Evolutionary conservation across 2,888 invertebrate species (phyloP), one percentile per base, ranked within the genome.

Genomic region (Dryocosmus kuriphilus): DNA sequence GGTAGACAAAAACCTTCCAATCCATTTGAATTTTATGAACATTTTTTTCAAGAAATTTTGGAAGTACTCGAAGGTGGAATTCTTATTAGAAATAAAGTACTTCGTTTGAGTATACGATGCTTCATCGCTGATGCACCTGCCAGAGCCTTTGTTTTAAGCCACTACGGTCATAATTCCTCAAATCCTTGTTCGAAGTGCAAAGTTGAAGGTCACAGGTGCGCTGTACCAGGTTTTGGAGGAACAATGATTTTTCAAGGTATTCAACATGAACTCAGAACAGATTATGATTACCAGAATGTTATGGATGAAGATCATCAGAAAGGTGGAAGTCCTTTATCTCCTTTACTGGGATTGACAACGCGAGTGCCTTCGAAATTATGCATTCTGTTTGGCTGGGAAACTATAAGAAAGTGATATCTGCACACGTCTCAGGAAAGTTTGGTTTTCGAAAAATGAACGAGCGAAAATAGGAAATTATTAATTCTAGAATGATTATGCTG

Each of bases 41-140:
- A n/a, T n/a, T n/a, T n/a, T n/a, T n/a, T n/a, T n/a, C n/a, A n/a
- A n/a, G n/a, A n/a, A n/a, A n/a, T n/a, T n/a, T n/a, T n/a, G n/a
- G n/a, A n/a, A n/a, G n/a, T 0, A 11, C 55, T 78, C 41, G 30
- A 73, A 19, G 60, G 41, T 30, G 51, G 65, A 46, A 79, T 81
- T 73, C 77, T 76, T 46, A 77, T 71, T 46, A 19, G 55, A 27
- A 27, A 71, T 75, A 67, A 74, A 61, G 73, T 27, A 41, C 22
- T 76, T n/a, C 63, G 77, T 14, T 11, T 80, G 35, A 51, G 19
- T 65, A 14, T 77, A 32, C 74, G 74, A 32, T 76, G 76, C 24
- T 80, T 78, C 22, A 78, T 76, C 61, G 78, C 76, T 19, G 75
- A 80, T 62, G 80, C 78, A 62, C 63, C 75, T 38, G 78, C 80